Percentiles rank a stretch among this genome's conserved stretches.
Conservation (phyloP, 1,140 invertebrate genomes). For the Panulirus ornatus region DNA sequence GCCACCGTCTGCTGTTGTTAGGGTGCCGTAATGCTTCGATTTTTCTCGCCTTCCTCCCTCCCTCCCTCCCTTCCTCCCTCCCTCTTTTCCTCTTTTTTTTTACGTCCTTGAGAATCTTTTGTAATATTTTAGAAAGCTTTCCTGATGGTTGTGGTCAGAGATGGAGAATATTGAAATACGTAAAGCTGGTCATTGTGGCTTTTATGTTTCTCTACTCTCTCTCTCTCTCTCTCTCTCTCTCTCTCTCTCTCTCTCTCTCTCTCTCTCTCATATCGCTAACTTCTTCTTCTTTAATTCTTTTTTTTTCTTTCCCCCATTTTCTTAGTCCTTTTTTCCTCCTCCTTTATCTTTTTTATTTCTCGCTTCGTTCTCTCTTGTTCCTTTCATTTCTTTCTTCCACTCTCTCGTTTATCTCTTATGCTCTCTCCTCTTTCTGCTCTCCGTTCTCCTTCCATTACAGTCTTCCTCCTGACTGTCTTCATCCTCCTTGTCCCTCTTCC, state of each 20-base stretch:
- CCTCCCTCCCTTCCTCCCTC: no score
- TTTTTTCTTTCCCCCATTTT: not conserved
- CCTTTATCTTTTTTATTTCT: not conserved
- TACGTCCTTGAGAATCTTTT: not conserved
- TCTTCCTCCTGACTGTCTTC: no score
- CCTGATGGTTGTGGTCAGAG: not conserved
- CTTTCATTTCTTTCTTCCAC: not conserved
- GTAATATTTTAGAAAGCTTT: not conserved
- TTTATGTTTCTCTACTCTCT: not conserved
- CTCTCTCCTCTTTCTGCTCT: not conserved
- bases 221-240: conserved; percentile 7
- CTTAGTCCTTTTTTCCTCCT: not conserved
- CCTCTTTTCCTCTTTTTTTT: not conserved
- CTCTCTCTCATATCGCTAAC: not conserved
- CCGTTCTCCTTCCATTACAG: not conserved
- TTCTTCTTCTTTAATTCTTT: not conserved
- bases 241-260: conserved; percentile 7
- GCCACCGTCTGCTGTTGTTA: no score
- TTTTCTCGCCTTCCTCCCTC: no score
- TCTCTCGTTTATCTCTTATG: not conserved
- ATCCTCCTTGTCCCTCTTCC: no score
- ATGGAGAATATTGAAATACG: not conserved
- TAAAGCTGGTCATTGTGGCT: not conserved
- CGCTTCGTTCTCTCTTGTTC: not conserved
- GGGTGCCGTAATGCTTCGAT: no score